These are phyloP conservation scores for Oncorhynchus nerka DNA, from an alignment of 2,113 vertebrate species.

Conservation along the genomic window DNA sequence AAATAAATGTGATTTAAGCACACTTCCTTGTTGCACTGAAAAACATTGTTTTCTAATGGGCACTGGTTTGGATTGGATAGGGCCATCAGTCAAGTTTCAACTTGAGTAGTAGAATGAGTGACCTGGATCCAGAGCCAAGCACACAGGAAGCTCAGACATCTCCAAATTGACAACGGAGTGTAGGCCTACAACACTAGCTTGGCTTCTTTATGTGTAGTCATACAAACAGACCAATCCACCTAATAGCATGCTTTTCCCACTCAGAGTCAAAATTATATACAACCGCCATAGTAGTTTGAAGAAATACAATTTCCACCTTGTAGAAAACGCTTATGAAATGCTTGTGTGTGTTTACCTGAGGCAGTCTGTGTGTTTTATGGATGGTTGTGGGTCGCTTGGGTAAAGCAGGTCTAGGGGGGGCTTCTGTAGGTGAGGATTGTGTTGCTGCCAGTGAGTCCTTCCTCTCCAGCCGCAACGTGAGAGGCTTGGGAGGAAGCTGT, in stretches of 20 bases:
- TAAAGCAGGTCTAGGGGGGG: conserved; percentile 36
- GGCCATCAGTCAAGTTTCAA: neutral
- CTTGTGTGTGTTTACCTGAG: conserved; percentile 55
- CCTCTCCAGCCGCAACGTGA: conserved; percentile 71
- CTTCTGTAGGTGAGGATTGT: conserved; percentile 30
- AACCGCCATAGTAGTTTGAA: too few relatives aligned
- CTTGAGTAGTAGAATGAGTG: neutral
- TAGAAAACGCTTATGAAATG: too few relatives aligned
- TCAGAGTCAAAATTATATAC: too few relatives aligned
- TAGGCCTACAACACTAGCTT: neutral
- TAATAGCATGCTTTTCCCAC: too few relatives aligned
- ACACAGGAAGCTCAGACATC: neutral
- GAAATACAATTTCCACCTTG: too few relatives aligned
- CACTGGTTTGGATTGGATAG: neutral
- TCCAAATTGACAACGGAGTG: neutral
- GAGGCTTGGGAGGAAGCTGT: conserved; percentile 83
- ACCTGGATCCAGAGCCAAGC: neutral
- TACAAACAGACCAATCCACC: too few relatives aligned
- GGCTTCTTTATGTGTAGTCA: neutral
- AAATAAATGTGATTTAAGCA: neutral
- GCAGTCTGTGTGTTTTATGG: conserved; percentile 44
- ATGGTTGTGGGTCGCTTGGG: conserved; percentile 31
- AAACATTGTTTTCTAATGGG: neutral
- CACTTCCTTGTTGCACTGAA: neutral
- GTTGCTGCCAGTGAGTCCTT: conserved; percentile 38